These are phyloP conservation scores for Phalera bucephala DNA, from an alignment of 2,888 invertebrate genomes.

Conservation along the genomic window DNA sequence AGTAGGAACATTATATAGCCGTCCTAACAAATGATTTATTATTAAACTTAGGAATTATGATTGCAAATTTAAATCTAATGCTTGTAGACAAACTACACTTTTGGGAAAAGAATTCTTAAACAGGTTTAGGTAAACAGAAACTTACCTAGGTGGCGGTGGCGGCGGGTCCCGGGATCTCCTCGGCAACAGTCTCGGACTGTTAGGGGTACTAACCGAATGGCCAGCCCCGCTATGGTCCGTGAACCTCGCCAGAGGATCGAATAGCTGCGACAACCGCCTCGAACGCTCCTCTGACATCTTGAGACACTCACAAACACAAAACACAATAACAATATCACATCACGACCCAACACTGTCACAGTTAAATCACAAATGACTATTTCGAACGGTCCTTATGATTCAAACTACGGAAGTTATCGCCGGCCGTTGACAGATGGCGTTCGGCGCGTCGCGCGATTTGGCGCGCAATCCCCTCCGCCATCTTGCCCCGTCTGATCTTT, in stretches of 20 bases:
- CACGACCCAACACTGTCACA: slow-evolving; percentile 64
- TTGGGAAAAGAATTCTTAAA: too few relatives aligned
- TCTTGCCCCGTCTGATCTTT: slow-evolving; percentile 65
- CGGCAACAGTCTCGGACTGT: slow-evolving; percentile 88
- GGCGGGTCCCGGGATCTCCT: slow-evolving; percentile 77
- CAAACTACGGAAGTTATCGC: slow-evolving; percentile 58
- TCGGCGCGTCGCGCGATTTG: slow-evolving; percentile 55
- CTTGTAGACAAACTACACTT: too few relatives aligned
- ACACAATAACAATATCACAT: slow-evolving; percentile 59
- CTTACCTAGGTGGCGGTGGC: slow-evolving; percentile 76
- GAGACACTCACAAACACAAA: slow-evolving; percentile 59
- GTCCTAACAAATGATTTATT: too few relatives aligned
- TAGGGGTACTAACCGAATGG: slow-evolving; percentile 85
- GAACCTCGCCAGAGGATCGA: slow-evolving; percentile 90
- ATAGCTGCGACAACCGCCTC: slow-evolving; percentile 91
- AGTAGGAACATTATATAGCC: too few relatives aligned
- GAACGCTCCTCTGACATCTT: slow-evolving; percentile 86
- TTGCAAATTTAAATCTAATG: too few relatives aligned
- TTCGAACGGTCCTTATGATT: slow-evolving; percentile 66
- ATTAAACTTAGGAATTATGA: too few relatives aligned
- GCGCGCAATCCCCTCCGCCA: slow-evolving; percentile 69
- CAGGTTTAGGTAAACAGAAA: too few relatives aligned
- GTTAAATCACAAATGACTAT: slow-evolving; percentile 66
- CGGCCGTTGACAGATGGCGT: slow-evolving; percentile 62
- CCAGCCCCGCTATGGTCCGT: slow-evolving; percentile 85